Conservation (phyloP, 2,113 vertebrate species). For the Oncorhynchus mykiss region DNA sequence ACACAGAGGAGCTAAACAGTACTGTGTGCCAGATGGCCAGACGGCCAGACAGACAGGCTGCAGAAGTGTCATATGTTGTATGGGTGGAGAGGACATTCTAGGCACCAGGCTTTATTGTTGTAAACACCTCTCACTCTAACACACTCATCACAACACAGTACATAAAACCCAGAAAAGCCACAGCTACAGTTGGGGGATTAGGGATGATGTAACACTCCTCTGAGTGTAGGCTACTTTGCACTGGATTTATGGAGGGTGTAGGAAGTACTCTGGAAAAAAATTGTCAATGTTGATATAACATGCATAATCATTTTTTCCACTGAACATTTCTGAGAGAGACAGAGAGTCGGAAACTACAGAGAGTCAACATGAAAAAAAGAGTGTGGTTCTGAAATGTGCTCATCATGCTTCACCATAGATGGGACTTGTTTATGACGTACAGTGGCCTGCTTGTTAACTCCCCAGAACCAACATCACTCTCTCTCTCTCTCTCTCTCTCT, state of each 20-base stretch:
- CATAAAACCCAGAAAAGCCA: too few species aligned
- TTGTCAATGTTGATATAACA: conserved; percentile 8
- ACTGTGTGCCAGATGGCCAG: background rate
- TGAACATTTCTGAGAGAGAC: too few species aligned
- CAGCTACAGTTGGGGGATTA: too few species aligned
- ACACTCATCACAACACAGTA: too few species aligned
- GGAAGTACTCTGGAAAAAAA: conserved; percentile 5
- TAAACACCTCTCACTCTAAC: too few species aligned
- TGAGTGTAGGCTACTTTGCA: too few species aligned
- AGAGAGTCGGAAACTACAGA: background rate
- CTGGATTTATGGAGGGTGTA: too few species aligned
- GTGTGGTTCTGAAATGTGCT: background rate
- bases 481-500: conserved; percentile 18
- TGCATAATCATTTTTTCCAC: too few species aligned
- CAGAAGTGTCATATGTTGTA: background rate
- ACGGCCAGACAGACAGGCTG: conserved; percentile 9
- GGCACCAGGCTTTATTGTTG: too few species aligned
- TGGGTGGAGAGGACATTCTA: too few species aligned
- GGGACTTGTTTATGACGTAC: background rate
- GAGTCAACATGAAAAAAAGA: background rate
- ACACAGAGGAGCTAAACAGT: conserved; percentile 1
- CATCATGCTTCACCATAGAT: background rate
- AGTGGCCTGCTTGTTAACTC: conserved; percentile 41
- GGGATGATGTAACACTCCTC: too few species aligned
- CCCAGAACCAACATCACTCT: conserved; percentile 25